Percentiles rank a stretch among this genome's conserved stretches.
These are phyloP conservation scores for Caenorhabditis elegans DNA, from an alignment of 1,140 invertebrate genomes.

Conservation along the genomic window DNA sequence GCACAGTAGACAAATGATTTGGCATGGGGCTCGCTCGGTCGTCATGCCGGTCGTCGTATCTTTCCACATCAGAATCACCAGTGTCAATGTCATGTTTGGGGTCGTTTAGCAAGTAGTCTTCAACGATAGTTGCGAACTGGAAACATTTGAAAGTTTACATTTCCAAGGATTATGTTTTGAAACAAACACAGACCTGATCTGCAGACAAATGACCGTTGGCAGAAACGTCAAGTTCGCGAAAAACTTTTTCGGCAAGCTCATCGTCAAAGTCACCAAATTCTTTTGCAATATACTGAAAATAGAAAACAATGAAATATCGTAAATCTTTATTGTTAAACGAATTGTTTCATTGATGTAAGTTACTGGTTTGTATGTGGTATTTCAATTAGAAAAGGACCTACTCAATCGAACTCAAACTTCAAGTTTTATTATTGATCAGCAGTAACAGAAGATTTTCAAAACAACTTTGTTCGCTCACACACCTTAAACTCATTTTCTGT, in stretches of 20 bases:
- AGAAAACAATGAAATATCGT: too few relatives aligned
- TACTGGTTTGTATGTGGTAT: too few relatives aligned
- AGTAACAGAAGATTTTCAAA: too few relatives aligned
- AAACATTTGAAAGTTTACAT: conserved; percentile 36
- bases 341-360: too few relatives aligned
- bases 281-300: conserved; percentile 63
- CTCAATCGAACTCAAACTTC: too few relatives aligned
- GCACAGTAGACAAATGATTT: background rate
- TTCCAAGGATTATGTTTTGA: background rate
- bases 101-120: conserved; percentile 60
- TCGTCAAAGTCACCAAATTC: conserved; percentile 64
- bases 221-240: conserved; percentile 63
- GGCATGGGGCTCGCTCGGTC: background rate
- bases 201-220: conserved; percentile 57
- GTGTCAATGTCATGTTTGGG: background rate
- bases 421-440: too few relatives aligned
- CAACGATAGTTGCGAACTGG: conserved; percentile 64
- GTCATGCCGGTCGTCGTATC: background rate
- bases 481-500: conserved; percentile 66
- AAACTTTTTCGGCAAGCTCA: conserved; percentile 62
- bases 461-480: background rate
- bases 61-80: background rate
- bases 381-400: too few relatives aligned
- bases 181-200: conserved; percentile 19
- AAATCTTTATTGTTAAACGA: too few relatives aligned